These are phyloP conservation scores for Pteria penguin DNA, from an alignment of 2,888 invertebrate genomes.

Conservation along the genomic window DNA sequence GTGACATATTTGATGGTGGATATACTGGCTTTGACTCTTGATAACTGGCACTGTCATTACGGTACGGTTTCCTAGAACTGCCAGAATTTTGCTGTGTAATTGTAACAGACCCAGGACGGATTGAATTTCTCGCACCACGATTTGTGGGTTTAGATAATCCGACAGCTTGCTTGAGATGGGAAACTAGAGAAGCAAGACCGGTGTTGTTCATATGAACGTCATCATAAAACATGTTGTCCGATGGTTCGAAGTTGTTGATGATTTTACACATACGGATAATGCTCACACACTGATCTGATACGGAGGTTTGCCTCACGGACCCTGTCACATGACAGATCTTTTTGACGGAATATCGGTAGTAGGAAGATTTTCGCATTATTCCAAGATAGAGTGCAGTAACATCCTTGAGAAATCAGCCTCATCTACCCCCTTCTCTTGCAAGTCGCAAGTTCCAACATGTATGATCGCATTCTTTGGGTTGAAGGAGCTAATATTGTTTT, in stretches of 20 bases:
- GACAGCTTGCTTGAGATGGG: not conserved
- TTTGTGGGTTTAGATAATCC: no score
- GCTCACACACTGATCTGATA: no score
- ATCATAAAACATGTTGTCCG: not conserved
- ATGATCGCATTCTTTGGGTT: conserved; percentile 11
- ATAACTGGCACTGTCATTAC: no score
- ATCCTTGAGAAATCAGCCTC: not conserved
- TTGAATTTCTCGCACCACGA: no score
- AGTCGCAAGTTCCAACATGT: conserved; percentile 14
- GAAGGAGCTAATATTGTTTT: not conserved
- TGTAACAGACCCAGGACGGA: no score
- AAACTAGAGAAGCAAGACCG: not conserved
- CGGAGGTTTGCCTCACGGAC: no score
- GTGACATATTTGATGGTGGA: no score
- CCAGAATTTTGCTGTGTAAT: no score
- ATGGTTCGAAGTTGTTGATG: not conserved
- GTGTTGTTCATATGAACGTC: not conserved
- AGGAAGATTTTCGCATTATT: not conserved
- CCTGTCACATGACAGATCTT: no score
- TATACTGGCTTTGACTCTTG: no score
- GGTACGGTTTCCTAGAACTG: no score
- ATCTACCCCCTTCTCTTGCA: not conserved
- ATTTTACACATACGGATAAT: no score
- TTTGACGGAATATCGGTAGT: not conserved
- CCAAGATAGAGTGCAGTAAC: not conserved